These are phyloP conservation scores for Corythoichthys haematopterus DNA, from an alignment of 2,113 vertebrate species.

Conservation along the genomic window DNA sequence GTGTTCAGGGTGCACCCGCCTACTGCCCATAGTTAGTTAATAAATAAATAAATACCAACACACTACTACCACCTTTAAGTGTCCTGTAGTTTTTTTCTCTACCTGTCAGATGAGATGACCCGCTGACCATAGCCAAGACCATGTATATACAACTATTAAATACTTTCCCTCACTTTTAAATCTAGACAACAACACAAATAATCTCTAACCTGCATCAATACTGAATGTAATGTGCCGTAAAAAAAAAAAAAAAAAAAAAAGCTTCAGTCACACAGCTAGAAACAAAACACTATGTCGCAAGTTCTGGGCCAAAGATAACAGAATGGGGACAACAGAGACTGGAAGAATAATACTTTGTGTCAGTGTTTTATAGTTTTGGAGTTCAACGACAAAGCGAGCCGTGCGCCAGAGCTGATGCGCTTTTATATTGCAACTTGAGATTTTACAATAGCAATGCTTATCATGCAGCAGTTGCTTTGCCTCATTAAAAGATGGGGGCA, in stretches of 20 bases:
- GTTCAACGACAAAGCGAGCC: slow-evolving; percentile 24
- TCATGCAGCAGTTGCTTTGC: slow-evolving; percentile 29
- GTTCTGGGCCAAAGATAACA: slow-evolving; percentile 31
- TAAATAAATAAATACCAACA: background rate
- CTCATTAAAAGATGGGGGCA: slow-evolving; percentile 29
- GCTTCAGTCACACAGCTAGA: slow-evolving; percentile 32
- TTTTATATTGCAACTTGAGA: slow-evolving; percentile 32
- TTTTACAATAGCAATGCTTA: slow-evolving; percentile 36
- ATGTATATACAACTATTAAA: slow-evolving; percentile 16
- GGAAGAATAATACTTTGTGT: slow-evolving; percentile 34
- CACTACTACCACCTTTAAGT: slow-evolving; percentile 44
- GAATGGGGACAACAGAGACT: slow-evolving; percentile 24
- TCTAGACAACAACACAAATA: slow-evolving; percentile 26
- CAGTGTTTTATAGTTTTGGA: slow-evolving; percentile 30
- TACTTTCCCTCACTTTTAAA: slow-evolving; percentile 19
- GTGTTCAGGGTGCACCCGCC: no score
- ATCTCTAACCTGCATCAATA: slow-evolving; percentile 45
- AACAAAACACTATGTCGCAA: slow-evolving; percentile 26
- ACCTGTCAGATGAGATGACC: slow-evolving; percentile 53
- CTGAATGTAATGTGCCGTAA: slow-evolving; percentile 46
- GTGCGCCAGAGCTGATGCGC: slow-evolving; percentile 20
- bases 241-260: no score
- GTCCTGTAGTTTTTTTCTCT: slow-evolving; percentile 55
- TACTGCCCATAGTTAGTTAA: no score
- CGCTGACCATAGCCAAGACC: slow-evolving; percentile 4